These are phyloP conservation scores for Actinemys pallida DNA, from an alignment of 2,113 vertebrate genomes.

Conservation along the genomic window DNA sequence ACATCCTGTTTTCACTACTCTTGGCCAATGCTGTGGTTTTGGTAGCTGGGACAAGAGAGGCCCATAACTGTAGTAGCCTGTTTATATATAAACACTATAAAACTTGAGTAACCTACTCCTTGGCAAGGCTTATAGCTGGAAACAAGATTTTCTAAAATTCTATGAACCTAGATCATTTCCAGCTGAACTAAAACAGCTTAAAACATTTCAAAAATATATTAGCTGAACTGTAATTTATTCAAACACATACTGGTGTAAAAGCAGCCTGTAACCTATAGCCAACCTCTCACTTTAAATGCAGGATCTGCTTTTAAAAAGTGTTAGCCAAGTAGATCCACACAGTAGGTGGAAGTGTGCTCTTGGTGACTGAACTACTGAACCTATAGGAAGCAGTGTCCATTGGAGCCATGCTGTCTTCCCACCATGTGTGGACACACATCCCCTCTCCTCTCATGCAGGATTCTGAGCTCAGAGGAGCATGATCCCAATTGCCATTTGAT, in stretches of 20 bases:
- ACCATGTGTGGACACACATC: neutral
- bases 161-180: neutral
- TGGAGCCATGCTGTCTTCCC: neutral
- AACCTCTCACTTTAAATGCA: no score
- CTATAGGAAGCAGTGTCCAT: neutral
- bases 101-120: neutral
- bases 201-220: no score
- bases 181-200: neutral
- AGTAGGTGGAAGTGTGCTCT: no score
- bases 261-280: no score
- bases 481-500: fast-evolving
- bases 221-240: no score
- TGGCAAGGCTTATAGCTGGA: neutral
- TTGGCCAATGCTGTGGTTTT: neutral
- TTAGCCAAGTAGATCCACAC: no score
- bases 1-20: neutral
- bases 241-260: no score
- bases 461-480: neutral
- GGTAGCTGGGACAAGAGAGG: neutral
- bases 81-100: neutral
- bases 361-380: no score
- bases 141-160: neutral
- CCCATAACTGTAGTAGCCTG: neutral
- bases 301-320: no score
- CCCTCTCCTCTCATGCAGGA: neutral